A percentile compares a stretch with the other conserved stretches of the same genome.
Conservation (phyloP, 2,888 invertebrate genomes). For the Onchidella celtica region DNA sequence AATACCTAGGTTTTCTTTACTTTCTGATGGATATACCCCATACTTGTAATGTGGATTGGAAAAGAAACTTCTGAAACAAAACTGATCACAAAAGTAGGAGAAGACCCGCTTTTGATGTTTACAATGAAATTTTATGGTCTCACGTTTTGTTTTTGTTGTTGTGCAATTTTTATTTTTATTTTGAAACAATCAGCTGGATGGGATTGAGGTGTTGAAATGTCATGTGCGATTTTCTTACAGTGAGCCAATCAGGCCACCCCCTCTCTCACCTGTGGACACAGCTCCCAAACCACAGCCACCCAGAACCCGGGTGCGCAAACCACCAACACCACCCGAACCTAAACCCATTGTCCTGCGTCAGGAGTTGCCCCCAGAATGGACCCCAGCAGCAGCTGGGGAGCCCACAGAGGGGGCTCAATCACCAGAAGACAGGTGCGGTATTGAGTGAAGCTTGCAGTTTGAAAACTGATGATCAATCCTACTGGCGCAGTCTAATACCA, state of each 20-base stretch:
- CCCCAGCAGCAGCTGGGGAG: constrained; percentile 52
- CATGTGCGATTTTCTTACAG: constrained; percentile 22
- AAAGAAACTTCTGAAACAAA: no score
- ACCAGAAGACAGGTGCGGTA: constrained; percentile 52
- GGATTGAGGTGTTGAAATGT: neutral
- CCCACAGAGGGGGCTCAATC: constrained; percentile 45
- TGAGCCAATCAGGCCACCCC: constrained; percentile 24
- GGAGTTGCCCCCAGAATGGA: constrained; percentile 50
- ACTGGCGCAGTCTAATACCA: no score
- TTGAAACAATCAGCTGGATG: neutral
- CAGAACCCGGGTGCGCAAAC: constrained; percentile 57
- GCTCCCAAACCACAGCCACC: constrained; percentile 37
- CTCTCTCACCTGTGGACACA: neutral
- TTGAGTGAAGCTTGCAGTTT: constrained; percentile 23
- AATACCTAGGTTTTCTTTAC: no score
- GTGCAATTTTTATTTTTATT: neutral
- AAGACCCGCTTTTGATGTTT: constrained; percentile 9
- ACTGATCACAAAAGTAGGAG: no score
- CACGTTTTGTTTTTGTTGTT: neutral
- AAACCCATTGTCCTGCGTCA: constrained; percentile 52
- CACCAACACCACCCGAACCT: constrained; percentile 46
- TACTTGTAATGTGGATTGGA: no score
- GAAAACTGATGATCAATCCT: neutral
- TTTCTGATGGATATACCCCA: no score
- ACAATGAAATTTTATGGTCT: neutral